These are phyloP conservation scores for Adoxophyes honmai DNA, from an alignment of 1,140 invertebrate species.

Conservation along the genomic window DNA sequence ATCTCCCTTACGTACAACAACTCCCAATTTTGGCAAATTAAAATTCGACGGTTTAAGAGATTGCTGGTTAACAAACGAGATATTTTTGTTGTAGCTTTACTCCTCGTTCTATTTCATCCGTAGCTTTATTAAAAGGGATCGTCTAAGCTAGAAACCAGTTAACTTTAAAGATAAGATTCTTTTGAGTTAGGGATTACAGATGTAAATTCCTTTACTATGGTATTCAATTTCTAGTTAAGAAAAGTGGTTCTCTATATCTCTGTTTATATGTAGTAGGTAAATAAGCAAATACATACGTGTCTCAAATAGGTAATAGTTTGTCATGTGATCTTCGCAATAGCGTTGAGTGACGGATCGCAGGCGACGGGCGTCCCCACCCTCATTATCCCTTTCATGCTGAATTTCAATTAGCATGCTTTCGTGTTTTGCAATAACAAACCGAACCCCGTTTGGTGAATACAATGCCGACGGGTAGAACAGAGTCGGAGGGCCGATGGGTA, in stretches of 20 bases:
- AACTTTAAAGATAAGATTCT: too few species aligned
- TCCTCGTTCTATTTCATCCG: too few species aligned
- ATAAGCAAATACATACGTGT: slow-evolving; percentile 2
- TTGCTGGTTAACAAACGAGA: slow-evolving; percentile 24
- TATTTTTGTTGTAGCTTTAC: slow-evolving; percentile 14
- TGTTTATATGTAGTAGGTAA: too few species aligned
- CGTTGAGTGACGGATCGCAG: slow-evolving; percentile 35
- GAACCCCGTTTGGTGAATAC: slow-evolving; percentile 31
- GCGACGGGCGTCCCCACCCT: slow-evolving; percentile 35
- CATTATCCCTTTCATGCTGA: slow-evolving; percentile 75
- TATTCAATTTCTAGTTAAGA: too few species aligned
- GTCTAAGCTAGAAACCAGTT: too few species aligned
- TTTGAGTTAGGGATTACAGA: too few species aligned
- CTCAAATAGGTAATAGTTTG: slow-evolving; percentile 18
- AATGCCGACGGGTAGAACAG: slow-evolving; percentile 15
- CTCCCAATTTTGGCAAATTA: slow-evolving; percentile 60
- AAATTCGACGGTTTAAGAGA: slow-evolving; percentile 49
- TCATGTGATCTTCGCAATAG: slow-evolving; percentile 34
- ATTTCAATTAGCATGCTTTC: slow-evolving; percentile 74
- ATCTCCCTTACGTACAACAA: slow-evolving; percentile 58
- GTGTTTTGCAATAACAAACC: slow-evolving; percentile 66
- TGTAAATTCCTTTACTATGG: too few species aligned
- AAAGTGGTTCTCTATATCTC: too few species aligned
- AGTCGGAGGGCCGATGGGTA: slow-evolving; percentile 10
- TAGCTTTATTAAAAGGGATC: too few species aligned